These are phyloP conservation scores for Eupelmus urozonus DNA, from an alignment of 2,888 invertebrate genomes.

Conservation along the genomic window DNA sequence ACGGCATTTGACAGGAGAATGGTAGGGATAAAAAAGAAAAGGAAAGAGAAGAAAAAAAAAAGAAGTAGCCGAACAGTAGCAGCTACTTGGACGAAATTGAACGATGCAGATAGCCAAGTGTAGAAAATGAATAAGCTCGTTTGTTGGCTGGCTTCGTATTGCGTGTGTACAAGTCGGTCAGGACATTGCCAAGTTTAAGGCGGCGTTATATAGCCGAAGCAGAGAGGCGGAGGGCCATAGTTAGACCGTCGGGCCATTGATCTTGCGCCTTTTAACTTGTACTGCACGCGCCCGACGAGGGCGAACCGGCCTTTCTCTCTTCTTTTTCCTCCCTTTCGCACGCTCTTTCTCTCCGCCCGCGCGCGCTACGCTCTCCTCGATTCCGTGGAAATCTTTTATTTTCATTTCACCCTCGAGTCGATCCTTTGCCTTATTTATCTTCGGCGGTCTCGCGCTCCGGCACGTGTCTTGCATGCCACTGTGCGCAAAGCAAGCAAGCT, in stretches of 20 bases:
- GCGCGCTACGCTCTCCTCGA: conserved; percentile 27
- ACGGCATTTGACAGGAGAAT: no score
- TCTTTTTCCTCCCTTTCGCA: conserved; percentile 6
- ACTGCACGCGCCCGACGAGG: background rate
- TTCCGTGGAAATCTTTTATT: conserved; percentile 51
- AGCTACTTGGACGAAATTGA: no score
- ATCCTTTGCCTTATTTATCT: conserved; percentile 55
- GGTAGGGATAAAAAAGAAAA: no score
- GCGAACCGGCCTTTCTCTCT: conserved; percentile 23
- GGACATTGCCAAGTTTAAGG: background rate
- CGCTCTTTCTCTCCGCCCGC: no score
- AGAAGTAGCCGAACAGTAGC: no score
- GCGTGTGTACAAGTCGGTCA: background rate
- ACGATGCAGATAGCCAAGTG: no score
- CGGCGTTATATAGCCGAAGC: background rate
- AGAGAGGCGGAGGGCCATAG: background rate
- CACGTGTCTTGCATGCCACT: conserved; percentile 59
- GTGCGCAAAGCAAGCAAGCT: conserved; percentile 1
- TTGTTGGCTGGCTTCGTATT: no score
- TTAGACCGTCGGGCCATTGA: background rate
- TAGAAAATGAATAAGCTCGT: no score
- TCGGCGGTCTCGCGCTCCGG: conserved; percentile 53
- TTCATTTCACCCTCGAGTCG: conserved; percentile 43
- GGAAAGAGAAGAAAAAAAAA: no score
- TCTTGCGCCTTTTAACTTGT: conserved; percentile 8